Percentiles rank a stretch among this genome's conserved stretches.
phyloP scores from a whole-genome alignment of 2,797 vertebrate species.

The Eulemur albifrons region DNA sequence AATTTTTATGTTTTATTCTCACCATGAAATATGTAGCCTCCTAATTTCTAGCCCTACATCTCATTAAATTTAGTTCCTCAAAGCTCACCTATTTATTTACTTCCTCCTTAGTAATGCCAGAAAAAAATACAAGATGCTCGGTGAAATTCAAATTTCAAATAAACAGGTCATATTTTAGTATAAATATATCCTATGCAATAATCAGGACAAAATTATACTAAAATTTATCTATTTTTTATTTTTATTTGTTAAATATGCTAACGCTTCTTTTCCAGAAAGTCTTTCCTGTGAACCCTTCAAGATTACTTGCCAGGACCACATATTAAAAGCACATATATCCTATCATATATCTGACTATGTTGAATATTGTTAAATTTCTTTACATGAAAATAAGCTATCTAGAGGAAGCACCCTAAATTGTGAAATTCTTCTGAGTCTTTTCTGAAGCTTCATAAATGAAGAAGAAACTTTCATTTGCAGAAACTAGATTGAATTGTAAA shows the following conservation, averaged over 20 bases:
- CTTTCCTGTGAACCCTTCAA: not conserved
- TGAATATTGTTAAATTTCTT: not conserved
- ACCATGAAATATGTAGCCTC: not conserved
- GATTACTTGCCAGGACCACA: not conserved
- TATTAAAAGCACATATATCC: not conserved
- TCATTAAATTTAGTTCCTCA: not conserved
- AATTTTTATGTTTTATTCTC: not conserved
- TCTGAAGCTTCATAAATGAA: not conserved
- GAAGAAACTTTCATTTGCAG: not conserved
- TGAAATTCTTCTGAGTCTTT: not conserved
- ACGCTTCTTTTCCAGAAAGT: not conserved
- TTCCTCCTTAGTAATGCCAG: not conserved
- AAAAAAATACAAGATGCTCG: not conserved
- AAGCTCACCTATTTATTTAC: not conserved
- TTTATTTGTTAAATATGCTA: not conserved
- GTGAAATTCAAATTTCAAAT: not conserved
- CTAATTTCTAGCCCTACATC: not conserved
- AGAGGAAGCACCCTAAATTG: not conserved
- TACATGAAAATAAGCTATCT: not conserved
- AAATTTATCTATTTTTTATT: not conserved
- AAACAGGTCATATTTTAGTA: not conserved
- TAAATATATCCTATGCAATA: not conserved
- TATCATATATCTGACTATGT: not conserved
- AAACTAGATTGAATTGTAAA: not conserved
- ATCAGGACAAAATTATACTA: not conserved